These are phyloP conservation scores for Oxyscelio sp. DNA, from an alignment of 2,888 invertebrate genomes.

Conservation along the genomic window DNA sequence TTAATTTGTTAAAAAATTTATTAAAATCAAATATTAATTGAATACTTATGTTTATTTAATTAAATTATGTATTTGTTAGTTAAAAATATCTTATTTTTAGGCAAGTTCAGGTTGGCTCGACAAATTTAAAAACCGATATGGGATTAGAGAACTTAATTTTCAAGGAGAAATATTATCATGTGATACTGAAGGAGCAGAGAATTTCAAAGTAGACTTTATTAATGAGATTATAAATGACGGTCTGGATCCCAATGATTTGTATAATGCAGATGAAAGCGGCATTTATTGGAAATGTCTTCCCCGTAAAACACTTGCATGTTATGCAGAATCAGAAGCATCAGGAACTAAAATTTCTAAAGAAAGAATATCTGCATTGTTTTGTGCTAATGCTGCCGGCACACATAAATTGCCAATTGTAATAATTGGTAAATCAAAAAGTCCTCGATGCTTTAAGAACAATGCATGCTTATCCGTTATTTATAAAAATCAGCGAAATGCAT, in stretches of 20 bases:
- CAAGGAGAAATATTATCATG: slow-evolving; percentile 32
- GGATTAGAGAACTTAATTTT: background rate
- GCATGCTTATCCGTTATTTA: no score
- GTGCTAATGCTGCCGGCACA: background rate
- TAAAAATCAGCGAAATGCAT: no score
- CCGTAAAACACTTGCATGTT: slow-evolving; percentile 44
- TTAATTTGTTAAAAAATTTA: no score
- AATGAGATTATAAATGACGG: slow-evolving; percentile 5
- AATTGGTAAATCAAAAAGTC: no score
- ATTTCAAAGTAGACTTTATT: slow-evolving; percentile 8
- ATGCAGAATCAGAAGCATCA: background rate
- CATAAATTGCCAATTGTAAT: no score
- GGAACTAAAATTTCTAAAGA: background rate
- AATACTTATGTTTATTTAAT: no score
- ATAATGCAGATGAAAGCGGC: slow-evolving; percentile 75
- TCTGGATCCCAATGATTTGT: slow-evolving; percentile 62
- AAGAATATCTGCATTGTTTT: background rate
- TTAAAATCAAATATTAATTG: no score
- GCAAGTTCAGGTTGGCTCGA: slow-evolving; percentile 44
- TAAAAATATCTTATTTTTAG: no score
- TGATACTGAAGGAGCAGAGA: slow-evolving; percentile 13
- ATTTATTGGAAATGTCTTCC: slow-evolving; percentile 73
- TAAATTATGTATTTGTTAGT: no score
- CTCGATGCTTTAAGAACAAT: no score
- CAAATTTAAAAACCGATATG: slow-evolving; percentile 55